Evolutionary conservation across 2,113 vertebrate genomes (phyloP).

Genomic region (Saccopteryx leptura): DNA sequence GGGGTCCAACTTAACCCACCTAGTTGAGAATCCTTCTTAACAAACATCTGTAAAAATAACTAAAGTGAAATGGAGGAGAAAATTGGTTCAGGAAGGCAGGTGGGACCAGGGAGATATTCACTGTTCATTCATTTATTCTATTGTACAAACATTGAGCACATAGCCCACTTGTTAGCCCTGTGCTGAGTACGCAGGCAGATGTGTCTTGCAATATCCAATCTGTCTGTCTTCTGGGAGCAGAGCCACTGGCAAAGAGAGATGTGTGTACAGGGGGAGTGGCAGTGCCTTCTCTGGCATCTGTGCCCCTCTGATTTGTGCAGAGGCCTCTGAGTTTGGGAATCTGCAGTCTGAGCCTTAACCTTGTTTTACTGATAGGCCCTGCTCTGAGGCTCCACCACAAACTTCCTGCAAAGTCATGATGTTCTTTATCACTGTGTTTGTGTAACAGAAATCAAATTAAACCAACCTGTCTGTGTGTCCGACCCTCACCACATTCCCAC

Average conservation of each 20-base stretch:
- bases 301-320: background rate
- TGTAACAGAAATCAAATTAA: slow-evolving; percentile 32
- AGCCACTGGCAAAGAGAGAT: background rate
- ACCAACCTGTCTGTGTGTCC: background rate
- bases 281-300: background rate
- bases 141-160: background rate
- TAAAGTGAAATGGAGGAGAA: background rate
- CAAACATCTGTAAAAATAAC: background rate
- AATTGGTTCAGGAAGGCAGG: background rate
- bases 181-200: background rate
- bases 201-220: background rate
- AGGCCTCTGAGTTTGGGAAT: background rate
- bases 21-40: background rate
- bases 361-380: background rate
- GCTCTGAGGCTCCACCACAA: slow-evolving; percentile 11
- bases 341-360: background rate
- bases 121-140: background rate
- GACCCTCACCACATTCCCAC: background rate
- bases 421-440: background rate
- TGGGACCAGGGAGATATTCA: background rate
- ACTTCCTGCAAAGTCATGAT: slow-evolving; percentile 4
- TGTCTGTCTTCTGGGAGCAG: background rate
- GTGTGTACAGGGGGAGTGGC: background rate
- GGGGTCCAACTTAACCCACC: background rate
- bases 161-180: background rate